Conservation (phyloP, 2,113 vertebrate genomes). For the Geococcyx californianus region DNA sequence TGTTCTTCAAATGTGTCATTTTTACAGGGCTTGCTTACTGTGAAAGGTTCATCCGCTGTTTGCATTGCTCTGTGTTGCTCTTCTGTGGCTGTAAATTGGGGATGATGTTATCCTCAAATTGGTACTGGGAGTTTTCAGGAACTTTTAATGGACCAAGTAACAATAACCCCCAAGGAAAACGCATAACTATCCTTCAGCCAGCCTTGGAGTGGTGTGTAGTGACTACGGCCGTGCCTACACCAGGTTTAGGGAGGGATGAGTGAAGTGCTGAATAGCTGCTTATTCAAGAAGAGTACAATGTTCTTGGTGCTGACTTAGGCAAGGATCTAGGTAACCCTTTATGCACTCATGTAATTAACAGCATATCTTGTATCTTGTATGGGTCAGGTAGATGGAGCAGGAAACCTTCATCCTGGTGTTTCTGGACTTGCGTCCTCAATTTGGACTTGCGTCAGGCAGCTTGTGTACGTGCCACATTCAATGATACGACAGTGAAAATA, state of each 20-base stretch:
- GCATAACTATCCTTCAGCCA: background rate
- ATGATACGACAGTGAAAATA: background rate
- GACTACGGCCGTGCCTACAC: background rate
- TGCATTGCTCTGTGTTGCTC: background rate
- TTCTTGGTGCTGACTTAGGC: background rate
- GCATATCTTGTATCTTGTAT: background rate
- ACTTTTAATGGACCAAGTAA: background rate
- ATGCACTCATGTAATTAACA: background rate
- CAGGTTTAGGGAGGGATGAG: background rate
- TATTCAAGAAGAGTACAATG: fast-evolving
- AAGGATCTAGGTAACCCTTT: background rate
- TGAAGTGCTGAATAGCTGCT: background rate
- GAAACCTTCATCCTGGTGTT: background rate
- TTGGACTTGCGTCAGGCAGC: background rate
- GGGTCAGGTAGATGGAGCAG: background rate
- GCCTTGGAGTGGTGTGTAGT: fast-evolving
- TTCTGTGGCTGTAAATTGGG: background rate
- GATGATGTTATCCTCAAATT: background rate
- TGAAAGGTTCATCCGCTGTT: background rate
- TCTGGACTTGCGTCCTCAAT: background rate
- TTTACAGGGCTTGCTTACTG: background rate
- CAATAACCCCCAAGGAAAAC: background rate
- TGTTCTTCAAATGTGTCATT: background rate
- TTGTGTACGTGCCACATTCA: no score
- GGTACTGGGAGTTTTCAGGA: background rate